These are phyloP conservation scores for Scolopax rusticola DNA, from an alignment of 2,797 vertebrate species.

Conservation along the genomic window DNA sequence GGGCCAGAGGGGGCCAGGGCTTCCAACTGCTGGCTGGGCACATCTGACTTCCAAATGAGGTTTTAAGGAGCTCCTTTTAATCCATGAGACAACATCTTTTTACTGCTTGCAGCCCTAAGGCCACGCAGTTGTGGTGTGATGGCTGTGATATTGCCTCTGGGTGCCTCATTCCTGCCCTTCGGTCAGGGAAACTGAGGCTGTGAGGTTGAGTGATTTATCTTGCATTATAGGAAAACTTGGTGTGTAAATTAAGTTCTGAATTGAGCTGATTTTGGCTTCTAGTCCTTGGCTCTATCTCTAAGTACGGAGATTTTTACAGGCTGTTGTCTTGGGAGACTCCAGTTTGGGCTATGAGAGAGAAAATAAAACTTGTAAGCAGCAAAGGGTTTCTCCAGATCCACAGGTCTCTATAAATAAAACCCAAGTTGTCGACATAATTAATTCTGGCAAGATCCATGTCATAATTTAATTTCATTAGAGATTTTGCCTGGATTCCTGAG, in stretches of 20 bases:
- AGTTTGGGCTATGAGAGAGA: background rate
- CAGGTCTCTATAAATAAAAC: background rate
- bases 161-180: fast-evolving
- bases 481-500: background rate
- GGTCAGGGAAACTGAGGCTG: fast-evolving
- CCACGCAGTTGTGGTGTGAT: fast-evolving
- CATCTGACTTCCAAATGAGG: fast-evolving
- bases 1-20: background rate
- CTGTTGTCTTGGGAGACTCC: background rate
- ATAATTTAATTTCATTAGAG: background rate
- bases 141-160: background rate
- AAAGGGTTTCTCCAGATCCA: background rate
- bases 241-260: background rate
- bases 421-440: background rate
- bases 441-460: background rate
- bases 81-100: fast-evolving
- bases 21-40: background rate
- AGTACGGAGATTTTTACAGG: background rate
- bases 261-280: background rate
- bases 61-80: background rate
- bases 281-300: background rate
- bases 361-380: background rate
- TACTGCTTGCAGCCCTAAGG: fast-evolving
- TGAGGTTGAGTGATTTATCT: background rate
- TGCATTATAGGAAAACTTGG: fast-evolving